Evolutionary conservation across 2,888 invertebrate genomes (phyloP).

Genomic region (Tenthredo scrophulariae): DNA sequence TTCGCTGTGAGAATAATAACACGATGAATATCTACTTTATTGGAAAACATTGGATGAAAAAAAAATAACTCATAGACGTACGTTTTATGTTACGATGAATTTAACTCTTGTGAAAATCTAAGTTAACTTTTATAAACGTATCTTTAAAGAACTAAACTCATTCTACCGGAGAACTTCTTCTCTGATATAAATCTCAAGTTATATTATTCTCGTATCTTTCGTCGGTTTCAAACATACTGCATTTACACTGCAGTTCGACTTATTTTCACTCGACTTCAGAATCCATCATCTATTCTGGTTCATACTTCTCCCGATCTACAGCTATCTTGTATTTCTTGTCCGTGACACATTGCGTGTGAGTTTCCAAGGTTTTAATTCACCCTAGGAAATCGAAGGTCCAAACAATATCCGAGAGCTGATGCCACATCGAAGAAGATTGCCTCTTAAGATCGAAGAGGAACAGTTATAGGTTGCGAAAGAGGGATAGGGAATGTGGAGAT

Average conservation of each 20-base stretch:
- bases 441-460: constrained; percentile 29
- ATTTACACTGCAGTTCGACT: neutral
- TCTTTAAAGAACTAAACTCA: neutral
- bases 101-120: constrained; percentile 1
- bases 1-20: neutral
- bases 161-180: neutral
- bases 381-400: constrained; percentile 24
- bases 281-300: neutral
- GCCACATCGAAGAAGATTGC: neutral
- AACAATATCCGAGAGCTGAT: constrained; percentile 39
- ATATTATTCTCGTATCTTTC: neutral
- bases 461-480: neutral
- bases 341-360: neutral
- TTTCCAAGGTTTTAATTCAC: neutral
- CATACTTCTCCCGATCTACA: neutral
- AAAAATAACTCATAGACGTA: constrained; percentile 34
- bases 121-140: neutral
- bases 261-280: neutral
- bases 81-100: constrained; percentile 1
- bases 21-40: neutral
- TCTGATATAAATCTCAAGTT: neutral
- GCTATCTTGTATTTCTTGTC: neutral
- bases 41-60: constrained; percentile 31
- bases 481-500: neutral
- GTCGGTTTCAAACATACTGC: neutral